phyloP scores from a whole-genome alignment of 2,888 invertebrate species.

The Acholoe squamosa region DNA sequence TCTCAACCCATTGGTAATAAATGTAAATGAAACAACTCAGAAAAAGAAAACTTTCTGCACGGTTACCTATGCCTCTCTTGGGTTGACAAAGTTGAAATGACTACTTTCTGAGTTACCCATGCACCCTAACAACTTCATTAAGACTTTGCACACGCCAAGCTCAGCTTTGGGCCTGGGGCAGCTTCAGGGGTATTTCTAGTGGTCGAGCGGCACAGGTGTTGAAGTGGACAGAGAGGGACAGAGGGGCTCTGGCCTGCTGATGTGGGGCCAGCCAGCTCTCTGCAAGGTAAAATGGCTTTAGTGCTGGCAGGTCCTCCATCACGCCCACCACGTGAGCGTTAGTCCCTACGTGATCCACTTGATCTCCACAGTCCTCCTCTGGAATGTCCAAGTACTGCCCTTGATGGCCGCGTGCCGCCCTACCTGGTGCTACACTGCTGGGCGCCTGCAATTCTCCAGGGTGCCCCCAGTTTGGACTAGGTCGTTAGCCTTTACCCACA shows the following conservation, averaged over 20 bases:
- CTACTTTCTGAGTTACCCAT: too few relatives aligned
- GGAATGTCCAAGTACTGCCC: slow-evolving; percentile 31
- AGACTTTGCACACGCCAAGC: background rate
- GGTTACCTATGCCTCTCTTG: background rate
- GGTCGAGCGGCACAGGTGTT: slow-evolving; percentile 9
- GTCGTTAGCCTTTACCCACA: background rate
- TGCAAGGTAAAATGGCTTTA: slow-evolving; percentile 37
- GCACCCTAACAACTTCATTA: slow-evolving; percentile 19
- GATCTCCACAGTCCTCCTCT: background rate
- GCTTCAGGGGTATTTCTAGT: background rate
- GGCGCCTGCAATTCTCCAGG: slow-evolving; percentile 1
- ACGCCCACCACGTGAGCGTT: background rate
- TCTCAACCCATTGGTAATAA: too few relatives aligned
- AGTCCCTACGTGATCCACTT: slow-evolving; percentile 41
- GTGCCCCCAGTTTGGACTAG: background rate
- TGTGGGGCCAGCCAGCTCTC: slow-evolving; percentile 6
- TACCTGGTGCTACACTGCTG: background rate
- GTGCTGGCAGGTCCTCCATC: slow-evolving; percentile 42
- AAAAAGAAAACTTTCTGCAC: too few relatives aligned
- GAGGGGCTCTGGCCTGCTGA: slow-evolving; percentile 17
- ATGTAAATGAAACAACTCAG: too few relatives aligned
- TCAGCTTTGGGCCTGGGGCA: too few relatives aligned
- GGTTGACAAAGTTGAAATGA: too few relatives aligned
- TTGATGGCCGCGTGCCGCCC: background rate
- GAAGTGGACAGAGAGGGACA: background rate